Base-by-base conservation (phyloP, 2,113 vertebrate species). In the Clarias gariepinus region DNA sequence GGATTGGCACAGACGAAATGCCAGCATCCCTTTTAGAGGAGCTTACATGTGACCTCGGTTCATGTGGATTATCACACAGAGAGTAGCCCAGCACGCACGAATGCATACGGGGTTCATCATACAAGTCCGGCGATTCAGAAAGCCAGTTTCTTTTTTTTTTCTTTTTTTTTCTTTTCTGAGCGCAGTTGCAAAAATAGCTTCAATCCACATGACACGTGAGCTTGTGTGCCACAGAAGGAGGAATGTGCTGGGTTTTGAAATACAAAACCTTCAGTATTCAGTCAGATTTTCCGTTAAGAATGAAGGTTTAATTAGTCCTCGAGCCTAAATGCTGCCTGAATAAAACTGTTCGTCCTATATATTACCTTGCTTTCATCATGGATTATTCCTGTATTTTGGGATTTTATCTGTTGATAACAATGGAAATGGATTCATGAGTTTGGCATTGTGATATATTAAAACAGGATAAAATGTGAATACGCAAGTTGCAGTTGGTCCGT, bases 31-130 rank as follows among this genome's bases (percentile, higher is more conserved):
- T 23, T 74, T 74, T 63, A 87, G 47, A 87, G 71, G 55, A 74
- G 81, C 55, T 87, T 77, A 78, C 19, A 57, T 5, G 13, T 74
- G 78, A 79, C 85, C 78, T 82, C 78, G 78, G 30, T 55, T 15
- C 66, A 85, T 25, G 33, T 60, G 84, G 74, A 90, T 66, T 58
- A 68, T 71, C 85, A 63, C 78, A 74, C 78, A 47, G 64, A 33
- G 28, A 66, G 19, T 33, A 66, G 53, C 47, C 58, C 7, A 36
- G 61, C 41, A 76, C 55, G 57, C 25, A n/a, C n/a, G 16, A 77
- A 5, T 1, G 41, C 16, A 53, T 53, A 77, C 47, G 8, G 13
- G 25, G 2, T 53, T 77, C 74, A 55, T 28, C 25, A 55, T 2
- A 7, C 25, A n/a, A 28, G 47, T 55, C 25, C 52, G 28, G 12